A percentile compares a stretch with the other conserved stretches of the same genome.
These are phyloP conservation scores for Hyperoodon ampullatus DNA, from an alignment of 2,113 vertebrate species.

Conservation along the genomic window DNA sequence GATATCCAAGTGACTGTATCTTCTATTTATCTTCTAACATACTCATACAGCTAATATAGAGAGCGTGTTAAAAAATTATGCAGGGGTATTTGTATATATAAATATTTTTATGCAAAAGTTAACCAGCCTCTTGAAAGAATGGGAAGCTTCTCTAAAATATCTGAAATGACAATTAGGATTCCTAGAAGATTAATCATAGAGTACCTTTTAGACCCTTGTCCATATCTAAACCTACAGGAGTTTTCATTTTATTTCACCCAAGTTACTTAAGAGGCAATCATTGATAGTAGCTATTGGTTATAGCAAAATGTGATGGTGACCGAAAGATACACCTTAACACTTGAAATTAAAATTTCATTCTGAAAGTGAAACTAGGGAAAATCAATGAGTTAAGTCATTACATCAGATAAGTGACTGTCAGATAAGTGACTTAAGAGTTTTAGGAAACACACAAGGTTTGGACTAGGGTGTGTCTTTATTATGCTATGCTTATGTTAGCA, in stretches of 20 bases:
- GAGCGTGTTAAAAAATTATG: background rate
- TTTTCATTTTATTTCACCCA: slow-evolving; percentile 32
- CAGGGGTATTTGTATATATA: background rate
- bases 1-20: background rate
- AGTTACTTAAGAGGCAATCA: background rate
- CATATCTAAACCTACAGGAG: background rate
- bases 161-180: background rate
- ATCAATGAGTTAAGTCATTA: background rate
- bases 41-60: background rate
- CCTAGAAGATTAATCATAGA: background rate
- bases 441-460: slow-evolving; percentile 5
- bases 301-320: background rate
- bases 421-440: background rate
- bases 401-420: background rate
- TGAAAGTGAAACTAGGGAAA: slow-evolving; percentile 45
- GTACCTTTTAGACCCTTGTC: background rate
- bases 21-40: background rate
- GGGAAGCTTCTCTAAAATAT: background rate
- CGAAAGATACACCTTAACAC: background rate
- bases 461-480: background rate
- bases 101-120: background rate
- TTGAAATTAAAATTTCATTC: background rate
- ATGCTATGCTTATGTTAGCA: background rate
- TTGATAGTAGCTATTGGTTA: background rate
- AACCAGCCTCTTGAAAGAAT: background rate